Percentiles rank a stretch among this genome's conserved stretches.
Evolutionary conservation across 2,797 vertebrate species (phyloP).

Genomic region (Heliangelus exortis): DNA sequence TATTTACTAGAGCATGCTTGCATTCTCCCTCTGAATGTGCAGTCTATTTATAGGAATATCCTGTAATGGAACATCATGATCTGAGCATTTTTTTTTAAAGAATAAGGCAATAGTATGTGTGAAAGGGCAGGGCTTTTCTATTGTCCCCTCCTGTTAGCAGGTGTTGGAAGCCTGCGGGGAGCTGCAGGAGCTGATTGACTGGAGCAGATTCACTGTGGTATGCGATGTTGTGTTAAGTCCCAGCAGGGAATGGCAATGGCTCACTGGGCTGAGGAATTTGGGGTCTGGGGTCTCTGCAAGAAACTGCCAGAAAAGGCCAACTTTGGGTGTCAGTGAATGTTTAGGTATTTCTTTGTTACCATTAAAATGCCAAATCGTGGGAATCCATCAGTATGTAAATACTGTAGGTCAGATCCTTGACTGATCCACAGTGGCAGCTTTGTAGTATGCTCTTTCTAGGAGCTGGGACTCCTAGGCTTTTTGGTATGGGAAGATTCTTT

Average conservation of each 20-base stretch:
- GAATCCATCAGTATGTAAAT: neutral
- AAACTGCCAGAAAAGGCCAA: neutral
- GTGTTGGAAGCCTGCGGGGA: slow-evolving; percentile 16
- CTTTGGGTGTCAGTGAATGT: neutral
- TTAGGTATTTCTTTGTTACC: neutral
- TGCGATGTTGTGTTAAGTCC: neutral
- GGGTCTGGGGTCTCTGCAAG: neutral
- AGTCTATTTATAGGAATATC: slow-evolving; percentile 22
- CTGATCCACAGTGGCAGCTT: neutral
- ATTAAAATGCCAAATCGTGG: neutral
- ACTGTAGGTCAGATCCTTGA: neutral
- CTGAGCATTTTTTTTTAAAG: neutral
- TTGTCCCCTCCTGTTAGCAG: slow-evolving; percentile 19
- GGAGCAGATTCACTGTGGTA: slow-evolving; percentile 42
- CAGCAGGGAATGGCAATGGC: neutral
- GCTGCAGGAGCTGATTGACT: slow-evolving; percentile 38
- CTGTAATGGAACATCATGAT: neutral
- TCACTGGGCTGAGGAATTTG: neutral
- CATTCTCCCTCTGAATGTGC: slow-evolving; percentile 2
- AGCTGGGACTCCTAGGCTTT: neutral
- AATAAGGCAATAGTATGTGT: neutral
- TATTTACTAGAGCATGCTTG: slow-evolving; percentile 52
- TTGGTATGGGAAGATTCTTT: neutral
- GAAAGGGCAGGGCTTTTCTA: neutral
- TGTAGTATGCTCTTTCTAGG: neutral